These are phyloP conservation scores for Tapirus indicus DNA, from an alignment of 2,797 vertebrate genomes.

Conservation along the genomic window DNA sequence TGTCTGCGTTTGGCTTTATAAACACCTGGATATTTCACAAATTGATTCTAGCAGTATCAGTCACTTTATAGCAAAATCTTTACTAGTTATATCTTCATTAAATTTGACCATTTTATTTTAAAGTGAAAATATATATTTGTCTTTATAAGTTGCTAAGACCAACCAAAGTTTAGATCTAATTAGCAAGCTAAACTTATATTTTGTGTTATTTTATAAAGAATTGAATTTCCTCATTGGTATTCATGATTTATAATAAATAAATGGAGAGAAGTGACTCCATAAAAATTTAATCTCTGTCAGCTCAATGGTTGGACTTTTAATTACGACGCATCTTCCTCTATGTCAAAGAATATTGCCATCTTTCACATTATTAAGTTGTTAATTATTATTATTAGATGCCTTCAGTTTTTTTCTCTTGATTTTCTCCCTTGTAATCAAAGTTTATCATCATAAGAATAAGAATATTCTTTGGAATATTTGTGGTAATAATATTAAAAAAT, in stretches of 20 bases:
- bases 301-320: constrained; percentile 69
- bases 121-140: constrained; percentile 23
- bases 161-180: constrained; percentile 56
- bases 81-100: not conserved
- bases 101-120: constrained; percentile 55
- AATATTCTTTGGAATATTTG: constrained; percentile 56
- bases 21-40: not conserved
- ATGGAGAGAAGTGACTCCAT: constrained; percentile 32
- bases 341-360: constrained; percentile 52
- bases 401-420: not conserved
- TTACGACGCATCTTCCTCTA: constrained; percentile 22
- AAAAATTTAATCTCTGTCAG: constrained; percentile 65
- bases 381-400: constrained; percentile 20
- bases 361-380: constrained; percentile 41
- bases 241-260: constrained; percentile 72
- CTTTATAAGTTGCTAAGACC: not conserved
- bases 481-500: constrained; percentile 40
- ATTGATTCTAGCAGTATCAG: not conserved
- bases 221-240: constrained; percentile 62
- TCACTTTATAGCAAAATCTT: constrained; percentile 1
- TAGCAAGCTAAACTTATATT: constrained; percentile 52
- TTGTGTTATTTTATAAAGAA: constrained; percentile 54
- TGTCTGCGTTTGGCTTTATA: constrained; percentile 23
- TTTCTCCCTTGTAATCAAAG: constrained; percentile 40
- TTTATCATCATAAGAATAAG: constrained; percentile 40